phyloP scores from a whole-genome alignment of 1,140 invertebrate species.

The Micrasema longulum region DNA sequence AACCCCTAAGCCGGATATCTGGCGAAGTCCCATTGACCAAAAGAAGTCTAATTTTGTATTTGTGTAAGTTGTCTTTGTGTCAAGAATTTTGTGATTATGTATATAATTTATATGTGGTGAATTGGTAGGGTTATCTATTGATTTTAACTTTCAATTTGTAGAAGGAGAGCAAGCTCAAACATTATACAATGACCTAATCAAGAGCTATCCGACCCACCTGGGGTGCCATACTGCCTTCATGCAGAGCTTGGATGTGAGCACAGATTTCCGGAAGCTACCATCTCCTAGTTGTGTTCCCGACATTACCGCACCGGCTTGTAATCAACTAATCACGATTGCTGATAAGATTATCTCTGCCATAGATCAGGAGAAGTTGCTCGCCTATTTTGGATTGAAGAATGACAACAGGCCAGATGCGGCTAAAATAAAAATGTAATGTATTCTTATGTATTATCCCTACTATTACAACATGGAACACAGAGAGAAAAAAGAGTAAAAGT shows the following conservation, averaged over 20 bases:
- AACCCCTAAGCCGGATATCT: no score
- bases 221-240: constrained; percentile 80
- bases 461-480: no score
- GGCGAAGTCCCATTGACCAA: no score
- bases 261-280: constrained; percentile 65
- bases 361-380: constrained; percentile 80
- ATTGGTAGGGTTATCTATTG: no score
- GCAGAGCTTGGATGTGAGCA: constrained; percentile 76
- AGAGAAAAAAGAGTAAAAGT: no score
- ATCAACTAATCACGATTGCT: constrained; percentile 71
- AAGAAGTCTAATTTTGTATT: no score
- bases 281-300: constrained; percentile 62
- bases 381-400: constrained; percentile 83
- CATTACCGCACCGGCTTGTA: constrained; percentile 67
- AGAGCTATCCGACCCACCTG: constrained; percentile 78
- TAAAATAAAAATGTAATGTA: constrained; percentile 80
- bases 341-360: constrained; percentile 78
- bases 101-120: no score
- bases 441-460: no score
- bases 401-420: constrained; percentile 81
- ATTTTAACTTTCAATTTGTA: no score
- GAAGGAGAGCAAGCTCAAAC: constrained; percentile 75
- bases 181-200: constrained; percentile 81
- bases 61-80: no score
- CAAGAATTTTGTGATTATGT: no score